Conservation (phyloP, 2,888 invertebrate genomes). For the Harpagoxenus sublaevis region DNA sequence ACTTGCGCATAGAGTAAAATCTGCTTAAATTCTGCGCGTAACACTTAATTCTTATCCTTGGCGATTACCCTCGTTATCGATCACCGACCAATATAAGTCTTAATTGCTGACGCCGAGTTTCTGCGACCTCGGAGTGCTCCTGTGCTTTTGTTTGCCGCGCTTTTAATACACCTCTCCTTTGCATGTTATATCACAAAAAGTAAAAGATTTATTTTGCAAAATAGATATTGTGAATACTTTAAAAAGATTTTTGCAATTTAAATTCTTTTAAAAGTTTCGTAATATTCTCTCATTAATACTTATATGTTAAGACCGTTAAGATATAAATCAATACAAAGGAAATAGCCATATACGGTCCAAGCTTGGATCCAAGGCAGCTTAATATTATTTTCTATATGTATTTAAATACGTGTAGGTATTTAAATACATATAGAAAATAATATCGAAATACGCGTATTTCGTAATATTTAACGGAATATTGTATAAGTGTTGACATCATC, state of each 20-base stretch:
- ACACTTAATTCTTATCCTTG: neutral
- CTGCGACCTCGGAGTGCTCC: neutral
- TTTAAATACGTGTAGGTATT: too few species aligned
- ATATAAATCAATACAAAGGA: too few species aligned
- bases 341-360: too few species aligned
- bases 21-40: neutral
- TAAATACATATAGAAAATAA: too few species aligned
- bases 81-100: slow-evolving; percentile 16
- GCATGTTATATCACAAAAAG: neutral
- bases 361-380: too few species aligned
- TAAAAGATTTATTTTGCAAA: neutral
- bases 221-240: slow-evolving; percentile 3
- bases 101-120: slow-evolving; percentile 23
- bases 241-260: neutral
- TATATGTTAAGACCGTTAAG: too few species aligned
- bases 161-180: neutral
- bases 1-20: neutral
- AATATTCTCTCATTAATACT: too few species aligned
- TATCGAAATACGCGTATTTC: too few species aligned
- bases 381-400: too few species aligned
- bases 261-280: slow-evolving; percentile 7
- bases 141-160: slow-evolving; percentile 5
- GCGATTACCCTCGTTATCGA: slow-evolving; percentile 30
- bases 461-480: neutral
- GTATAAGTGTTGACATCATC: neutral